Percentiles rank a stretch among this genome's conserved stretches.
Evolutionary conservation across 2,888 invertebrate genomes (phyloP).

Genomic region (Corythucha ciliata): DNA sequence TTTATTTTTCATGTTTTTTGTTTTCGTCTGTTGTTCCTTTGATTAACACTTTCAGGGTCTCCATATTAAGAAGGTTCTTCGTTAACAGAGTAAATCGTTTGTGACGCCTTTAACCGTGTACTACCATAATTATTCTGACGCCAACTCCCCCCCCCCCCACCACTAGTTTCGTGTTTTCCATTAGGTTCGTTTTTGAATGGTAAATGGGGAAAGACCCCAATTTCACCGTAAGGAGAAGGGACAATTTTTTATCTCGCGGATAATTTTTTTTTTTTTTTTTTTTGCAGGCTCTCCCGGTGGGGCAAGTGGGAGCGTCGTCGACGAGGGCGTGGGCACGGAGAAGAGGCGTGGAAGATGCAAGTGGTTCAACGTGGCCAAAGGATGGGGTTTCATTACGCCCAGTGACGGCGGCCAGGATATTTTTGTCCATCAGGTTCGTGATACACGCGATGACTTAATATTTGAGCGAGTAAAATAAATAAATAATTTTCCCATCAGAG

Average conservation of each 20-base stretch:
- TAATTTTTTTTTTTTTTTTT: slow-evolving; percentile 8
- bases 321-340: slow-evolving; percentile 48
- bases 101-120: no score
- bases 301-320: slow-evolving; percentile 42
- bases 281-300: slow-evolving; percentile 42
- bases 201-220: not conserved
- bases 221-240: no score
- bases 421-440: slow-evolving; percentile 84
- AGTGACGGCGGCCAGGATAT: slow-evolving; percentile 84
- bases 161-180: not conserved
- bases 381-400: slow-evolving; percentile 89
- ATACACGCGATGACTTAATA: no score
- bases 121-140: not conserved
- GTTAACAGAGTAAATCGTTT: no score
- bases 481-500: slow-evolving; percentile 52
- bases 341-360: slow-evolving; percentile 74
- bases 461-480: not conserved
- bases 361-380: slow-evolving; percentile 94
- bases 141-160: no score
- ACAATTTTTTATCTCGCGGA: no score
- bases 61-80: no score
- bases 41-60: no score
- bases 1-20: no score
- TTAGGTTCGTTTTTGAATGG: not conserved
- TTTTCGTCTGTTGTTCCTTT: no score